Evolutionary conservation across 2,888 invertebrate genomes (phyloP).

Genomic region (Cephalotes varians): DNA sequence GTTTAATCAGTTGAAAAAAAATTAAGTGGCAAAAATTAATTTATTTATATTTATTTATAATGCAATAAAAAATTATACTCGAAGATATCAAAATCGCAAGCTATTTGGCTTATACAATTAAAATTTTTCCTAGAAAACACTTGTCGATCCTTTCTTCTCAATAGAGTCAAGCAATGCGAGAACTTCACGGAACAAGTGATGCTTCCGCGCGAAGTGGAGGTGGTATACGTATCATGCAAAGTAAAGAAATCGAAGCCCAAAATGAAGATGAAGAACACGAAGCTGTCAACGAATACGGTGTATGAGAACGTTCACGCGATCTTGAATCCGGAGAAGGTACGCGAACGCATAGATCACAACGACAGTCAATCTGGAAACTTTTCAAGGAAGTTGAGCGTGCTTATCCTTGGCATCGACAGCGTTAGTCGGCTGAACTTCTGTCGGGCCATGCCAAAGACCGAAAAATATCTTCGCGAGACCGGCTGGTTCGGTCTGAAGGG

Average conservation of each 20-base stretch:
- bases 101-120: not conserved
- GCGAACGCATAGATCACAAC: slow-evolving; percentile 81
- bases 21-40: not conserved
- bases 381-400: slow-evolving; percentile 88
- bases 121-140: not conserved
- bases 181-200: slow-evolving; percentile 84
- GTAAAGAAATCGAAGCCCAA: slow-evolving; percentile 72
- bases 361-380: slow-evolving; percentile 81
- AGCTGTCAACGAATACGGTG: slow-evolving; percentile 72
- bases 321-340: slow-evolving; percentile 86
- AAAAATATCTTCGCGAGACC: slow-evolving; percentile 89
- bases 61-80: not conserved
- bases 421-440: slow-evolving; percentile 93
- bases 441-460: slow-evolving; percentile 91
- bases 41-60: not conserved
- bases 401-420: slow-evolving; percentile 94
- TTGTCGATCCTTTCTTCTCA: slow-evolving; percentile 58
- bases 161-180: slow-evolving; percentile 86
- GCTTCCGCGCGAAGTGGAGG: slow-evolving; percentile 85
- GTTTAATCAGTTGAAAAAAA: not conserved
- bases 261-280: slow-evolving; percentile 50
- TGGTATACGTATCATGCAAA: slow-evolving; percentile 87
- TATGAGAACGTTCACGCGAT: slow-evolving; percentile 88
- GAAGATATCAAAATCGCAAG: not conserved
- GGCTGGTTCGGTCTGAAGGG: slow-evolving; percentile 92